phyloP scores from a whole-genome alignment of 1,140 invertebrate species.

The Ditylenchus dipsaci region DNA sequence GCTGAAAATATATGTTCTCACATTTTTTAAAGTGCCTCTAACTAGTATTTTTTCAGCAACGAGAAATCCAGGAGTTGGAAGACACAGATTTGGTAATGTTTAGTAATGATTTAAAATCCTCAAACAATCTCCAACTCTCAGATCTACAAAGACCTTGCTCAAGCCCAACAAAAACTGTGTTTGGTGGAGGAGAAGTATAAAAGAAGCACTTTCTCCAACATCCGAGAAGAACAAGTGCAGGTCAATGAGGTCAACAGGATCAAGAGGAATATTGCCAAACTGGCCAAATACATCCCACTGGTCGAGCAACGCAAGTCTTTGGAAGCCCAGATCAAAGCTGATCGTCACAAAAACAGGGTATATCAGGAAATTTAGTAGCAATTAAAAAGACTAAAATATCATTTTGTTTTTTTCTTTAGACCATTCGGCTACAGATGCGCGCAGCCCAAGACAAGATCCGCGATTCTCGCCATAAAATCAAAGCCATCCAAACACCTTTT shows the following conservation, averaged over 20 bases:
- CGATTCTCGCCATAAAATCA: not conserved
- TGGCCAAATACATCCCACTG: conserved; percentile 16
- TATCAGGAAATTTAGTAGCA: no score
- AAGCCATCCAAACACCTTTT: not conserved
- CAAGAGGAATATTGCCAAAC: conserved; percentile 24
- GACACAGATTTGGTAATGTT: conserved; percentile 13
- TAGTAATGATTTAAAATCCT: no score
- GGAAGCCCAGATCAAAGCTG: conserved; percentile 16
- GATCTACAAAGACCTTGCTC: conserved; percentile 13
- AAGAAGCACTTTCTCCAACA: conserved; percentile 12
- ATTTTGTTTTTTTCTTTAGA: not conserved
- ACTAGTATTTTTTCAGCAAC: conserved; percentile 1
- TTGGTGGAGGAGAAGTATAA: conserved; percentile 10
- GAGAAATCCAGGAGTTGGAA: conserved; percentile 19
- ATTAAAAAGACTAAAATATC: no score
- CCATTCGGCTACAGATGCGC: not conserved
- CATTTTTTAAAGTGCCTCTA: no score
- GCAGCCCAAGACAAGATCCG: not conserved
- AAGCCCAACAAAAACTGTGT: conserved; percentile 10
- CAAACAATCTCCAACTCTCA: no score
- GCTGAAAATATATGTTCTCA: no score
- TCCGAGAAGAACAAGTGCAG: conserved; percentile 21
- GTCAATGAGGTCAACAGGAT: conserved; percentile 20
- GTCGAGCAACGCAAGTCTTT: conserved; percentile 12
- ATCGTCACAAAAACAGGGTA: conserved; percentile 17